Evolutionary conservation across 2,113 vertebrate species (phyloP).

Genomic region (Megalops atlanticus): DNA sequence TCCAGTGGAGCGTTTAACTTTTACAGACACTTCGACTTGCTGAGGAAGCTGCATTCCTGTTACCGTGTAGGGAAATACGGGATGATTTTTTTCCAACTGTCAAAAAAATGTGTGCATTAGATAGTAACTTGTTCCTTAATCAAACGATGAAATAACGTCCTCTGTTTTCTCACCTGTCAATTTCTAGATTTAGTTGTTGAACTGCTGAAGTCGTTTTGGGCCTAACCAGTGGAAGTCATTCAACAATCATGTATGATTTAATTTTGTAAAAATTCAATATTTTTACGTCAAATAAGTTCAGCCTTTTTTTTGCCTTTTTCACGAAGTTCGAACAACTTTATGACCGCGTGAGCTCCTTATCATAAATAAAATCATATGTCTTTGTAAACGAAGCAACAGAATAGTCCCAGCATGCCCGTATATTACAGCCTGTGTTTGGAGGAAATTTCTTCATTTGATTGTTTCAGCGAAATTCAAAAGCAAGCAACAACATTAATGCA

Average conservation of each 20-base stretch:
- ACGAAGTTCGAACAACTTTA: background rate
- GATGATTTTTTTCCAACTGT: background rate
- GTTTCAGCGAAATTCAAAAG: background rate
- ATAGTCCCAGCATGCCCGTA: background rate
- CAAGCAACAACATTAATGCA: background rate
- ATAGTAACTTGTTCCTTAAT: too few relatives aligned
- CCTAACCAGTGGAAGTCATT: too few relatives aligned
- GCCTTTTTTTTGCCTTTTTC: background rate
- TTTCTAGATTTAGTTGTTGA: too few relatives aligned
- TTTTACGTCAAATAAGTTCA: too few relatives aligned
- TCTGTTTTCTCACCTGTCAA: too few relatives aligned
- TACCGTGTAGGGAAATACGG: too few relatives aligned
- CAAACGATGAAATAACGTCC: background rate
- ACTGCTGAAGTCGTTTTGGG: too few relatives aligned
- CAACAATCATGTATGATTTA: too few relatives aligned
- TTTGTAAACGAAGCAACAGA: constrained; percentile 39
- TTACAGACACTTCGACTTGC: too few relatives aligned
- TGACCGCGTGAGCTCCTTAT: background rate
- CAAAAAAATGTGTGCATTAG: background rate
- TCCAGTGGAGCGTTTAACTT: too few relatives aligned
- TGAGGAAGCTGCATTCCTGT: too few relatives aligned
- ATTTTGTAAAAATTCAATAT: too few relatives aligned
- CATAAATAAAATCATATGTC: constrained; percentile 23
- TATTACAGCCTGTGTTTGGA: background rate
- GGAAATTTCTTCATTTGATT: background rate